A percentile compares a stretch with the other conserved stretches of the same genome.
phyloP scores from a whole-genome alignment of 2,113 vertebrate genomes.

The Harpagus bidentatus region DNA sequence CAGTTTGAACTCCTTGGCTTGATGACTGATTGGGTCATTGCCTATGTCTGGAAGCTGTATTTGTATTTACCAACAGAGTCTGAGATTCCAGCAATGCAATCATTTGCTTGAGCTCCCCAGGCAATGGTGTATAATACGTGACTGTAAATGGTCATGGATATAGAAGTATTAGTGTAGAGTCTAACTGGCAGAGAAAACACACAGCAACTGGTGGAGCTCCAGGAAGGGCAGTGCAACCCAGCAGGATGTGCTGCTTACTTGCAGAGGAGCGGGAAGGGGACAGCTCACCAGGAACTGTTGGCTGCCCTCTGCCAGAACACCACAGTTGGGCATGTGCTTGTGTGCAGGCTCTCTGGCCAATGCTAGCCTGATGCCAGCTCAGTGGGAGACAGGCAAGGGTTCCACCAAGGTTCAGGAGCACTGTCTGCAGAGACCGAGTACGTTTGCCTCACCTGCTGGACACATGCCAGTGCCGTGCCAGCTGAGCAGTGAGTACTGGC shows the following conservation, averaged over 20 bases:
- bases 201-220: not conserved
- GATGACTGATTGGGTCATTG: constrained; percentile 21
- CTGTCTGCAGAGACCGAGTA: not conserved
- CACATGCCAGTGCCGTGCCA: no score
- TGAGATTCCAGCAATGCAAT: constrained; percentile 43
- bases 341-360: not conserved
- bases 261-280: not conserved
- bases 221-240: not conserved
- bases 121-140: not conserved
- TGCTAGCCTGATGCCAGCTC: not conserved
- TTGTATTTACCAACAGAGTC: constrained; percentile 1
- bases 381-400: not conserved
- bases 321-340: not conserved
- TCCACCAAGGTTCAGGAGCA: not conserved
- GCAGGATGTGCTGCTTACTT: no score
- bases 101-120: constrained; percentile 44
- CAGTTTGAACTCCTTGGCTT: not conserved
- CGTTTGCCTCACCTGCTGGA: fast-evolving
- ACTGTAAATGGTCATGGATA: not conserved
- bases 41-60: not conserved
- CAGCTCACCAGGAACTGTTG: not conserved
- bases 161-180: not conserved
- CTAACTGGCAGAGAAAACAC: not conserved
- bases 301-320: no score
- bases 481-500: not conserved